Conservation (phyloP, 2,888 invertebrate genomes). For the Horisme vitalbata region DNA sequence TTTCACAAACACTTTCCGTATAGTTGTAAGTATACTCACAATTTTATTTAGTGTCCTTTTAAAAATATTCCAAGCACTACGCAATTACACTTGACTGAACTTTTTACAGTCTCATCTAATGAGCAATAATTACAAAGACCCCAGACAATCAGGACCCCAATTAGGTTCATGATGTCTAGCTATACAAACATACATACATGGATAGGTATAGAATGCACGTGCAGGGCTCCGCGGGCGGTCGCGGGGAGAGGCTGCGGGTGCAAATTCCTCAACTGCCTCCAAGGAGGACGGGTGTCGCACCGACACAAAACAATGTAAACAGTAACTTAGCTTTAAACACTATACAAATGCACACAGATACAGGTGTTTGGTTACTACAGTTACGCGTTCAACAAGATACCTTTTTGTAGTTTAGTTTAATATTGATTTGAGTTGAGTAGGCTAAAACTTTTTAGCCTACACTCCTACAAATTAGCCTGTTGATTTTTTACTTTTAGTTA, state of each 20-base stretch:
- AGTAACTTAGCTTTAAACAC: conserved; percentile 18
- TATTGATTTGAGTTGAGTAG: too few species aligned
- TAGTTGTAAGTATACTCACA: too few species aligned
- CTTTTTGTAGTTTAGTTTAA: too few species aligned
- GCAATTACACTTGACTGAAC: conserved; percentile 15
- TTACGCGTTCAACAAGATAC: too few species aligned
- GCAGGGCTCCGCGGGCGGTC: conserved; percentile 22
- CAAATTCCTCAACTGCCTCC: conserved; percentile 52
- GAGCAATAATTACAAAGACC: conserved; percentile 20
- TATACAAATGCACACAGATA: conserved; percentile 2
- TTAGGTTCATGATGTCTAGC: conserved; percentile 20
- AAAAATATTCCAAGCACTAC: neutral
- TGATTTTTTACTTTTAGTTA: too few species aligned
- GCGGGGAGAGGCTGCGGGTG: conserved; percentile 20
- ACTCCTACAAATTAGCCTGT: too few species aligned
- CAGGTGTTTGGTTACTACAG: too few species aligned
- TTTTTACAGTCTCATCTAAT: conserved; percentile 17
- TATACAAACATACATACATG: neutral
- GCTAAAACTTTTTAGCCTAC: too few species aligned
- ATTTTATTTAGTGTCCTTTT: neutral
- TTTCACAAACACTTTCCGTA: too few species aligned
- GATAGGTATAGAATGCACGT: conserved; percentile 7
- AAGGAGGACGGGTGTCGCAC: conserved; percentile 29
- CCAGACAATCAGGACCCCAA: conserved; percentile 22
- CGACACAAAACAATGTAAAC: conserved; percentile 29